These are phyloP conservation scores for Catharus bicknelli DNA, from an alignment of 2,113 vertebrate genomes.

Conservation along the genomic window DNA sequence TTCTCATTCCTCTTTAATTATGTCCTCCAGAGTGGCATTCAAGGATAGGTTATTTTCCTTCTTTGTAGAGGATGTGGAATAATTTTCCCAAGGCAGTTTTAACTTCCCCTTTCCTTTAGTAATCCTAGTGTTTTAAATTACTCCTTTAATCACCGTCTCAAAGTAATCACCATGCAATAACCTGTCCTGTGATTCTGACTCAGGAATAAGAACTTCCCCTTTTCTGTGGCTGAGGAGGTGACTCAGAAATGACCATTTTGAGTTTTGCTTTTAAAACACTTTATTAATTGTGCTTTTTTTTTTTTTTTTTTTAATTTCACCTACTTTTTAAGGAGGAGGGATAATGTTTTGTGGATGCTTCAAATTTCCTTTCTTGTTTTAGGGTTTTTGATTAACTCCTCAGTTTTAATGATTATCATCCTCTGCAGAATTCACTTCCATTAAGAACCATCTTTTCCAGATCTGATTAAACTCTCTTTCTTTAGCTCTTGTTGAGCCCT, in stretches of 20 bases:
- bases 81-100: constrained; percentile 64
- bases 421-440: constrained; percentile 68
- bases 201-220: constrained; percentile 2
- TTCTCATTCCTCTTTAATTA: constrained; percentile 63
- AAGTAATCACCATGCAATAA: constrained; percentile 61
- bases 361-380: constrained; percentile 43
- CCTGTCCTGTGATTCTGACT: constrained; percentile 36
- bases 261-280: background rate
- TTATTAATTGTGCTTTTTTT: background rate
- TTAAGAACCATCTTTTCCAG: constrained; percentile 65
- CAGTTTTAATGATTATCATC: constrained; percentile 69
- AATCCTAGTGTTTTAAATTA: constrained; percentile 69
- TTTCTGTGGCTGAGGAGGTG: background rate
- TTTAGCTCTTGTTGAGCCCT: constrained; percentile 63
- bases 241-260: background rate
- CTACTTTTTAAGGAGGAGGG: background rate
- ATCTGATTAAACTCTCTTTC: constrained; percentile 67
- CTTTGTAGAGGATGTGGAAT: constrained; percentile 58
- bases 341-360: constrained; percentile 30
- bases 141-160: constrained; percentile 55
- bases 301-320: background rate
- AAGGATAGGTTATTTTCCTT: constrained; percentile 61
- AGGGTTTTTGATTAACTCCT: constrained; percentile 67
- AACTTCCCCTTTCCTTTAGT: constrained; percentile 59
- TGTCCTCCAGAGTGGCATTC: constrained; percentile 65